Evolutionary conservation across 2,888 invertebrate species (phyloP), one percentile per base, ranked within the genome.

Genomic region (Monochamus alternatus): DNA sequence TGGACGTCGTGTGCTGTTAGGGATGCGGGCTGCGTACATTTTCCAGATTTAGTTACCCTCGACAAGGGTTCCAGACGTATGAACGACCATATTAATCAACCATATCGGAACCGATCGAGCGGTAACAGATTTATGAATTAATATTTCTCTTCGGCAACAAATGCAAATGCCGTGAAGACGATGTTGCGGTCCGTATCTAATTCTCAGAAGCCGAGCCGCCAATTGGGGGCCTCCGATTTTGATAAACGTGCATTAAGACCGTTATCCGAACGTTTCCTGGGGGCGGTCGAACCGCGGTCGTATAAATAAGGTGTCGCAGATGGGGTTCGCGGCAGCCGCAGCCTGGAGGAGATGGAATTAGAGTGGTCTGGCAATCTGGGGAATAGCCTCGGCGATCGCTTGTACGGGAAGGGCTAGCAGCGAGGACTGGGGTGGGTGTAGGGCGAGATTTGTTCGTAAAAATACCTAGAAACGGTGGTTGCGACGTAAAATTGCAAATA

Each of bases 261-360:
- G 75, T 68, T 73, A 73, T 73, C 75, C 75, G 73, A 75, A 67
- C 73, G 66, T 51, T 67, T 66, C 67, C 73, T 67, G 59, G 73
- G 71, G 75, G 75, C 74, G 76, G 77, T 74, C 75, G 62, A 64
- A 62, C 69, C 76, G 78, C 81, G 81, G 81, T 82, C 81, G 75
- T 81, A 84, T 84, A 84, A 84, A 84, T 83, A 84, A 84, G 82
- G 81, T 78, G 76, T 76, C 81, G 77, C 84, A 84, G 84, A 81
- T 84, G 84, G 76, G 82, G 70, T 76, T 75, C 78, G 75, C 59
- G 67, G 58, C 75, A 76, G 72, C 75, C 73, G 68, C 59, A 78
- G 79, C 78, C 78, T 75, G 80, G 81, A 80, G 80, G 80, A 81
- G 78, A 38, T 75, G 79, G 81, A 80, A 83, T 83, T 83, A 81